A percentile compares a stretch with the other conserved stretches of the same genome.
These are phyloP conservation scores for Acanthisitta chloris DNA, from an alignment of 2,113 vertebrate genomes.

Conservation along the genomic window DNA sequence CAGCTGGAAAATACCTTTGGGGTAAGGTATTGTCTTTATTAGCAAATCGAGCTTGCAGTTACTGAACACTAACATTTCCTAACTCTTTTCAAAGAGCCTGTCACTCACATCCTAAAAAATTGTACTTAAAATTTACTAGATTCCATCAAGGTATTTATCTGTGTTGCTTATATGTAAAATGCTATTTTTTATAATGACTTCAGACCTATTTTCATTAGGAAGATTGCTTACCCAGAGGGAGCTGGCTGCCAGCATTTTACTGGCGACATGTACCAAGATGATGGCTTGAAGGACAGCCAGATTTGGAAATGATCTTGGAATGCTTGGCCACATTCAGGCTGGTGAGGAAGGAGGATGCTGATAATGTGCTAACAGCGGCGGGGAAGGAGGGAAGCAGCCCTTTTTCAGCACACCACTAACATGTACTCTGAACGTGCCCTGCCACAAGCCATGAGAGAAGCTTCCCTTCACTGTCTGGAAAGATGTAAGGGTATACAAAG, in stretches of 20 bases:
- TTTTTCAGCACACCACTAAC: not conserved
- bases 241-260: not conserved
- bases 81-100: slow-evolving; percentile 19
- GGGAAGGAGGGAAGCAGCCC: not conserved
- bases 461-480: not conserved
- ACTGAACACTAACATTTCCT: slow-evolving; percentile 22
- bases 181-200: slow-evolving; percentile 44
- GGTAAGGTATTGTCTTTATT: slow-evolving; percentile 76
- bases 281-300: slow-evolving; percentile 40
- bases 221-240: slow-evolving; percentile 45
- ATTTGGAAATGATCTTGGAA: not conserved
- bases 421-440: not conserved
- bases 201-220: slow-evolving; percentile 49
- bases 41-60: slow-evolving; percentile 60
- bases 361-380: not conserved
- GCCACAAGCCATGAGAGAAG: not conserved
- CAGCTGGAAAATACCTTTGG: slow-evolving; percentile 74
- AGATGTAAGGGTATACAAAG: slow-evolving; percentile 8
- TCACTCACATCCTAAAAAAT: slow-evolving; percentile 14
- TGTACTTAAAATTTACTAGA: not conserved
- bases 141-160: slow-evolving; percentile 9
- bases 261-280: not conserved
- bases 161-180: slow-evolving; percentile 14
- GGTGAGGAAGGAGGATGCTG: not conserved
- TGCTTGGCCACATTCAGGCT: not conserved